Base-by-base conservation (phyloP, 1,140 invertebrate genomes). In the Latrodectus geometricus region DNA sequence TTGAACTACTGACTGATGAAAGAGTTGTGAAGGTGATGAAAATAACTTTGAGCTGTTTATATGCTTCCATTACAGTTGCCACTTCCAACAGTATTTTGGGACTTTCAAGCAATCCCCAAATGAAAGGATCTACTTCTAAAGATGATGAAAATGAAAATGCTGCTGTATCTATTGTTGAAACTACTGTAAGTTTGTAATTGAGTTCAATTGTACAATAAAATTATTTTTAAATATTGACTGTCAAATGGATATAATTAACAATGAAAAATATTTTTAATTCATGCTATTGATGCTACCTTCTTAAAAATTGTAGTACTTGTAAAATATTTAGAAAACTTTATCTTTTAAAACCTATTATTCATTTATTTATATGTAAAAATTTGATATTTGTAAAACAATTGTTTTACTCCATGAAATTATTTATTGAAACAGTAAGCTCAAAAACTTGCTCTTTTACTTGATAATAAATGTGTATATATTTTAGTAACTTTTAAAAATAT, bases 1-100 rank as follows among this genome's bases (percentile, higher is more conserved):
- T 97, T 48, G 97, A 98, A 91, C 97, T 97, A 0, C 92, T 98
- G 72, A 97, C 95, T 8, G 93, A 94, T 0, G 93, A 93, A 7
- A 94, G 96, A 89, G 93, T 98, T 75, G 93, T 95, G 68, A 96
- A 96, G 90, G 92, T 98, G 49, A 95, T 94, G 0, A 91, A 93
- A n/a, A 90, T 95, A 14, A 95, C 93, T 88, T 95, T 94, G 92
- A 95, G 96, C 83, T 95, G 96, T 92, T 90, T 98, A 56, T 93
- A 96, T 91, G 94, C 94, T 89, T 94, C 96, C 21, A 92, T 97
- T 20, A 93, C 93, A 15, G 94, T 95, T 88, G 94, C 95, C 17
- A 93, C 93, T 5, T 93, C 94, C 8, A 94, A 93, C 73, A 94
- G 94, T 81, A 93, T 95, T 82, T 92, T 95, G 48, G 93, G 93